A percentile compares a stretch with the other conserved stretches of the same genome.
These are phyloP conservation scores for Colaptes auratus DNA, from an alignment of 2,113 vertebrate species.

Conservation along the genomic window DNA sequence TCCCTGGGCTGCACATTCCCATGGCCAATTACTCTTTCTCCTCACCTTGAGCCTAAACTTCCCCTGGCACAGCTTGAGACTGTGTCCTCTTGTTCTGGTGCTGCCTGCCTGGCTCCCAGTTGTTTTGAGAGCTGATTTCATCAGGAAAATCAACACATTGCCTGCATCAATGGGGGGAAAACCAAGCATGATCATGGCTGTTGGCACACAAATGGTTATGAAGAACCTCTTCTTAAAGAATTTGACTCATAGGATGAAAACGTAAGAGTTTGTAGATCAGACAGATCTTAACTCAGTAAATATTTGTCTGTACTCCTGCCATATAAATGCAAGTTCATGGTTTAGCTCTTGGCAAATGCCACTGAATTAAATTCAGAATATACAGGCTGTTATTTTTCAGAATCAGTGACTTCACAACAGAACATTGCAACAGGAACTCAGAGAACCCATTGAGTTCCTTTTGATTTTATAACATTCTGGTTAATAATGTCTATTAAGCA, in stretches of 20 bases:
- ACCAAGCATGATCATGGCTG: not conserved
- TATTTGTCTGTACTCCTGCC: not conserved
- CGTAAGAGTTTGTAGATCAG: not conserved
- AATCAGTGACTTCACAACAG: conserved; percentile 48
- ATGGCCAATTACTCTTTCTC: too few species aligned
- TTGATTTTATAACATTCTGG: conserved; percentile 73
- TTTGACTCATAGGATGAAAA: not conserved
- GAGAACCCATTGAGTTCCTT: conserved; percentile 55
- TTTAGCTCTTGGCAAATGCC: conserved; percentile 23
- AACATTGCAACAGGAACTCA: conserved; percentile 55
- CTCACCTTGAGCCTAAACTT: too few species aligned
- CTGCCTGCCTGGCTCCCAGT: not conserved
- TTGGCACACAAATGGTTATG: not conserved
- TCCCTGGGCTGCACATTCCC: too few species aligned
- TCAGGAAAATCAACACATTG: not conserved
- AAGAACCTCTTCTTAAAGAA: not conserved
- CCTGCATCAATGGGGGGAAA: not conserved
- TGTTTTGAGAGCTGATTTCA: conserved; percentile 37
- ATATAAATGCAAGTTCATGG: not conserved
- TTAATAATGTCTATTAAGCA: conserved; percentile 74
- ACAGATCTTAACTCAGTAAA: not conserved
- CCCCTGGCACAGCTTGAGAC: too few species aligned
- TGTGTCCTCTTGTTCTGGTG: too few species aligned
- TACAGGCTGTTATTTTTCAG: conserved; percentile 50
- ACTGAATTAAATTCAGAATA: conserved; percentile 55